A percentile compares a stretch with the other conserved stretches of the same genome.
These are phyloP conservation scores for Drosophila suboccidentalis DNA, from an alignment of 2,888 invertebrate species.

Conservation along the genomic window DNA sequence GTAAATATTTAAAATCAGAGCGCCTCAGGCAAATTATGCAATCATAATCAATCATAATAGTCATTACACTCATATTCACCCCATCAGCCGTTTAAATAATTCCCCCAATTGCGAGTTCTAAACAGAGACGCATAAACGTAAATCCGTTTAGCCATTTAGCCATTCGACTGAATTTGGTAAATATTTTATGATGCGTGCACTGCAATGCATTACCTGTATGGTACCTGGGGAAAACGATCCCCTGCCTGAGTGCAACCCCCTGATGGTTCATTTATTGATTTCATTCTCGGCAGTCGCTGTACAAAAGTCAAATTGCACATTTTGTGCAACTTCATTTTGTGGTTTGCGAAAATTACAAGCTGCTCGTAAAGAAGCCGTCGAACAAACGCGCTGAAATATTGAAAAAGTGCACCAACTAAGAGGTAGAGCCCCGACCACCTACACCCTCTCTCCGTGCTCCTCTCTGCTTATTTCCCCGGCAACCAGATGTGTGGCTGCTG, in stretches of 20 bases:
- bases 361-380: constrained; percentile 53
- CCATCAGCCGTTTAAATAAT: background rate
- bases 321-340: constrained; percentile 68
- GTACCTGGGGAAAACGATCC: constrained; percentile 28
- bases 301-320: constrained; percentile 63
- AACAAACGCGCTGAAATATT: constrained; percentile 55
- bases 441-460: background rate
- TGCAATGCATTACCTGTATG: constrained; percentile 44
- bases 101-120: constrained; percentile 24
- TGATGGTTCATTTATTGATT: constrained; percentile 42
- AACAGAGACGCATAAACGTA: constrained; percentile 53
- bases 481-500: constrained; percentile 21
- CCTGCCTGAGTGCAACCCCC: background rate
- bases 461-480: constrained; percentile 1
- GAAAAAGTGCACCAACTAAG: constrained; percentile 41
- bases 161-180: constrained; percentile 56
- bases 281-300: constrained; percentile 33
- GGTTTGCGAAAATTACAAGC: constrained; percentile 64
- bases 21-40: background rate
- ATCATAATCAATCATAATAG: constrained; percentile 14
- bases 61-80: constrained; percentile 3
- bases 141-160: constrained; percentile 57
- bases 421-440: constrained; percentile 1
- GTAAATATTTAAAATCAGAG: no score
- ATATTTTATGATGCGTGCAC: constrained; percentile 68